These are phyloP conservation scores for Xiphias gladius DNA, from an alignment of 2,113 vertebrate species.

Conservation along the genomic window DNA sequence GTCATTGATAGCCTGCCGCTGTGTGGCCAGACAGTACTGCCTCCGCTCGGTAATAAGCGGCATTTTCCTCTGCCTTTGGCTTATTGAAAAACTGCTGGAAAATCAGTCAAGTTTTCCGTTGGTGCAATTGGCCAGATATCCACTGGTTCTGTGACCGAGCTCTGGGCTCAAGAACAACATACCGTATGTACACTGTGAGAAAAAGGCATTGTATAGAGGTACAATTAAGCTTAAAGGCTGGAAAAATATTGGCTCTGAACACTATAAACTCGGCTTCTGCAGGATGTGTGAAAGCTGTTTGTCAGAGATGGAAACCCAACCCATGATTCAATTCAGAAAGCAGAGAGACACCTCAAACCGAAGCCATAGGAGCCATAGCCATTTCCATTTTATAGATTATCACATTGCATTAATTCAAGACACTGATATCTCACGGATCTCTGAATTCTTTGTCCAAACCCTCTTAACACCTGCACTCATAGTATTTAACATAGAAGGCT, in stretches of 20 bases:
- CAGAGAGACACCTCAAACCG: neutral
- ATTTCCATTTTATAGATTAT: neutral
- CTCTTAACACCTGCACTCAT: neutral
- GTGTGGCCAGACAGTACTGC: constrained; percentile 24
- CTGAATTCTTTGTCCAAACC: neutral
- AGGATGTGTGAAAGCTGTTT: neutral
- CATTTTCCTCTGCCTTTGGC: constrained; percentile 47
- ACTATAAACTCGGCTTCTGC: neutral
- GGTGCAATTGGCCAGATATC: constrained; percentile 41
- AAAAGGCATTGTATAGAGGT: constrained; percentile 1
- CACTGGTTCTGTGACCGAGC: constrained; percentile 32
- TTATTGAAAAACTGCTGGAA: constrained; percentile 59
- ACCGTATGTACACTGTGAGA: constrained; percentile 24
- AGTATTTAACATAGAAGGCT: neutral
- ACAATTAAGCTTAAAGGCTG: constrained; percentile 1
- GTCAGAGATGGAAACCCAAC: neutral
- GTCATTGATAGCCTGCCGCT: constrained; percentile 46
- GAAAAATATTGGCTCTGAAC: neutral
- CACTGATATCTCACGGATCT: neutral
- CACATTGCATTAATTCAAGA: neutral
- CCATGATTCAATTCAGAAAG: neutral
- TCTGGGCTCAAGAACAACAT: constrained; percentile 42
- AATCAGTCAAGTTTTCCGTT: constrained; percentile 67
- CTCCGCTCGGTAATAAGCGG: constrained; percentile 48
- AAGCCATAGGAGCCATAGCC: neutral